Evolutionary conservation across 2,888 invertebrate species (phyloP).

Genomic region (Drosophila silvestris): DNA sequence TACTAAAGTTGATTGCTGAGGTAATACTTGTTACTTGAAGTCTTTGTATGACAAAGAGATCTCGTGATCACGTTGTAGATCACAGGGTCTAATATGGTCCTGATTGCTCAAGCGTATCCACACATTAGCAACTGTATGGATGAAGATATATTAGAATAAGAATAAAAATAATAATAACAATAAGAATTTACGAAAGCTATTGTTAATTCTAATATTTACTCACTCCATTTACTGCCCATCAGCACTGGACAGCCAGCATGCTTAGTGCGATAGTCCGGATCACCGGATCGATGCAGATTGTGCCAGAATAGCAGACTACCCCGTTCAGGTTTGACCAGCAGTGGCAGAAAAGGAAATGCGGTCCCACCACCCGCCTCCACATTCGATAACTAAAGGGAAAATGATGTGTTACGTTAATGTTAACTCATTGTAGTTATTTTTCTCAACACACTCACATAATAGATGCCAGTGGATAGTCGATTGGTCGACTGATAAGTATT

Average conservation of each 20-base stretch:
- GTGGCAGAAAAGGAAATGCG: constrained; percentile 95
- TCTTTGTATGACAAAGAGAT: constrained; percentile 68
- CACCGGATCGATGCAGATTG: constrained; percentile 79
- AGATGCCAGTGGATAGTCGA: constrained; percentile 97
- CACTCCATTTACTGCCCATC: constrained; percentile 82
- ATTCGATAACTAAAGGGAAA: constrained; percentile 92
- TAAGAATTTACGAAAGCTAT: neutral
- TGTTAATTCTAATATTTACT: constrained; percentile 16
- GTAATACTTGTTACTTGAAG: constrained; percentile 46
- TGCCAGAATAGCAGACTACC: constrained; percentile 86
- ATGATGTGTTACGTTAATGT: neutral
- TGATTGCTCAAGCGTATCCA: constrained; percentile 95
- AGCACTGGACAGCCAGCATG: constrained; percentile 83
- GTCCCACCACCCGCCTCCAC: constrained; percentile 99
- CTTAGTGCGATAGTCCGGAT: constrained; percentile 78
- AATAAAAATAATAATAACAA: neutral
- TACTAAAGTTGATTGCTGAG: constrained; percentile 18
- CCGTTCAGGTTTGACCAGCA: constrained; percentile 94
- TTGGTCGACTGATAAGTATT: constrained; percentile 89
- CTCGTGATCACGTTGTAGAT: constrained; percentile 70
- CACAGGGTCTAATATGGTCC: constrained; percentile 89
- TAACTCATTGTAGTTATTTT: neutral
- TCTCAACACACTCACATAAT: constrained; percentile 91
- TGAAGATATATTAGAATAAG: neutral
- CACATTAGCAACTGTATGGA: constrained; percentile 90